Evolutionary conservation across 2,888 invertebrate species (phyloP), one percentile per base, ranked within the genome.

Genomic region (Parascotia fuliginaria): DNA sequence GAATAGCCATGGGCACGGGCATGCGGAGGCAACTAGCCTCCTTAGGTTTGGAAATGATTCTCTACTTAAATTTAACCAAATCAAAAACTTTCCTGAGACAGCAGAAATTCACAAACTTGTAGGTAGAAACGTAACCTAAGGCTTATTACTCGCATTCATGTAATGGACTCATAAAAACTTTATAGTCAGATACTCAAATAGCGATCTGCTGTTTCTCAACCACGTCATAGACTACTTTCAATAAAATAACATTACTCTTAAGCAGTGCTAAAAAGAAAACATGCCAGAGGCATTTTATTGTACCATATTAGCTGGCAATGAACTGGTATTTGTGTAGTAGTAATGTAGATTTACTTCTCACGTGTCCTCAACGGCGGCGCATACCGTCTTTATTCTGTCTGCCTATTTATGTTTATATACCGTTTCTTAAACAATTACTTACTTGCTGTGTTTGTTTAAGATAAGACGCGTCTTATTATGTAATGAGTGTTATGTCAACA

Each of bases 141-240:
- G 70, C 41, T 48, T 33, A 38, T 41, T 45, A 43, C 39, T 33
- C 42, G 38, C 42, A 65, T 64, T 57, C 42, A 24, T 24, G 44
- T 66, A 52, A 61, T 51, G 44, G 47, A 32, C 42, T 38, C 59
- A 19, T 70, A 57, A 58, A 38, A 47, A 33, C 29, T 55, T 58
- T 65, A 58, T 52, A 28, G 37, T 34, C 29, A 37, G 42, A 45
- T 49, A 55, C 15, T 52, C 5, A 15, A 12, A 13, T 28, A 19
- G 15, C 33, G 32, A 32, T 42, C 24, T 15, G 15, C 31, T 16
- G 24, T 24, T 50, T 29, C 52, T 13, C 44, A 22, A 27, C 28
- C 37, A 63, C 44, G 47, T 65, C 38, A 51, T 9, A 44, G 24
- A 12, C 19, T 38, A 31, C 53, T 42, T 2, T 32, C 6, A 40